Base-by-base conservation (phyloP, 2,888 invertebrate genomes). In the Caenorhabditis angaria region DNA sequence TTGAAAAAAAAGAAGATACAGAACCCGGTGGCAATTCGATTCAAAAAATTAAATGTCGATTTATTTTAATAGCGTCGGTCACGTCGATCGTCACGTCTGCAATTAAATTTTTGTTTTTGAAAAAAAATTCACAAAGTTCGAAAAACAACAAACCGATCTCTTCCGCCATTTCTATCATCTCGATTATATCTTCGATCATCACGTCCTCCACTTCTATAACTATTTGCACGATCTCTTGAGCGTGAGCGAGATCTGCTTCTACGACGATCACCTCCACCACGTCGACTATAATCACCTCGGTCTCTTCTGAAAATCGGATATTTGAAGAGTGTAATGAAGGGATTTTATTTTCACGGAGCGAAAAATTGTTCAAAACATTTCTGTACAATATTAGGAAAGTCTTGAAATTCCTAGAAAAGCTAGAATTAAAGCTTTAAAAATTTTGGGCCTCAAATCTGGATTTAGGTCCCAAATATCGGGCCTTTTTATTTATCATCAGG, bases 141-240 rank as follows among this genome's bases (percentile, higher is more conserved):
- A 48, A 51, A 24, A 25, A 24, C 3, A 25, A 18, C 54, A 18
- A 4, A 54, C 55, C 55, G 29, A 32, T 56, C 55, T 18, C 35
- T 74, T 61, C 8, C 57, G 5, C 28, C 32, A 20, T 56, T 18
- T 32, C 28, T 77, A 66, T 12, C 65, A 28, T 74, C 78, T 8
- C 74, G 48, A 35, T 57, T n/a, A n/a, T 54, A n/a, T 59, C 41
- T 29, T 51, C 77, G 70, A 56, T 73, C 74, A 25, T 72, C 69
- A 54, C 75, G 50, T 50, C 50, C 66, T 25, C 50, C 55, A 18
- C 8, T 10, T 54, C 54, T 25, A 32, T 56, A 56, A 32, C 55
- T 29, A 20, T 56, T 32, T 20, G 22, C 50, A 50, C 54, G 54
- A 12, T 25, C 41, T 18, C 41, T 12, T 41, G 41, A 41, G 18